Evolutionary conservation across 2,797 vertebrate species (phyloP).

Genomic region (Eulemur rubriventer): DNA sequence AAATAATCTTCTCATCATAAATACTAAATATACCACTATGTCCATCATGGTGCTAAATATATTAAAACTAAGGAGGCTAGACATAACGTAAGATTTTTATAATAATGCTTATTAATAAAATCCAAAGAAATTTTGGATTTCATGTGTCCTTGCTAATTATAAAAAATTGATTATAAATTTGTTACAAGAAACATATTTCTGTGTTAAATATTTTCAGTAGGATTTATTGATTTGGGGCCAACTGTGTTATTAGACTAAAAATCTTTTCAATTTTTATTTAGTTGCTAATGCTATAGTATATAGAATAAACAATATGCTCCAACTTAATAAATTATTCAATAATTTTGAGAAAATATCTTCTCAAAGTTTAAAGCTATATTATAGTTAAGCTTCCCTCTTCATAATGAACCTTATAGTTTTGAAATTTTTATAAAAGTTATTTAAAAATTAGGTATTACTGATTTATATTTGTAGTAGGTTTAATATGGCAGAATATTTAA

Average conservation of each 20-base stretch:
- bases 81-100: neutral
- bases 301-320: neutral
- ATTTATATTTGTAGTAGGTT: neutral
- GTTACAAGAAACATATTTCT: neutral
- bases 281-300: neutral
- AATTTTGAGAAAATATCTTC: neutral
- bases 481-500: neutral
- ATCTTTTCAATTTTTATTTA: neutral
- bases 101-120: neutral
- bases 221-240: neutral
- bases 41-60: neutral
- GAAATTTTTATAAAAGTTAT: neutral
- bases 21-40: neutral
- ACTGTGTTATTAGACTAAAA: neutral
- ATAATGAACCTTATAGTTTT: neutral
- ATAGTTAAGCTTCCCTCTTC: neutral
- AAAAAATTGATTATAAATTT: slow-evolving; percentile 8
- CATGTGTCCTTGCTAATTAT: neutral
- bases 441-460: neutral
- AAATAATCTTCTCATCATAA: neutral
- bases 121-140: neutral
- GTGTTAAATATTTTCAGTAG: neutral
- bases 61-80: neutral
- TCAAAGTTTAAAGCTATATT: neutral
- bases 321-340: neutral